Conservation (phyloP, 2,797 vertebrate species). For the Sebastes hopkinsi region DNA sequence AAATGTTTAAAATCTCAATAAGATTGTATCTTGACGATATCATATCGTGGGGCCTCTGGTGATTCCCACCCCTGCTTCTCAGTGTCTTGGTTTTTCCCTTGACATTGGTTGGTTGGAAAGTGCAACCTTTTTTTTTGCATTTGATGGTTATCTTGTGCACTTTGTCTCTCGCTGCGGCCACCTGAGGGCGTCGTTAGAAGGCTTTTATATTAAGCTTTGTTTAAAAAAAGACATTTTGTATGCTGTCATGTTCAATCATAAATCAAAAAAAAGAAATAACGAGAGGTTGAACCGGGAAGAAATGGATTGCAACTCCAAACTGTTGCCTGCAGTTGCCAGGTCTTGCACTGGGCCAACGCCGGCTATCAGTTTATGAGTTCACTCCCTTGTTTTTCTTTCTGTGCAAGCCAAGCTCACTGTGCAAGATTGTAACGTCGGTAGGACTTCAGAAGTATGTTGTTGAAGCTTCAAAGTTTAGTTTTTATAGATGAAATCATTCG, state of each 20-base stretch:
- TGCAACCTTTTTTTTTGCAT: not conserved
- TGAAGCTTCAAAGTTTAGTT: not conserved
- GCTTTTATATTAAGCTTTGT: constrained; percentile 23
- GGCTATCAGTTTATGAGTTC: constrained; percentile 36
- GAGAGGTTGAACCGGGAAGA: constrained; percentile 37
- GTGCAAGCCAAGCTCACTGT: not conserved
- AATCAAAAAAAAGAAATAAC: constrained; percentile 30
- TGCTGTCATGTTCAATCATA: constrained; percentile 14
- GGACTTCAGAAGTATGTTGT: constrained; percentile 6
- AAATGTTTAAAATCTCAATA: too few relatives aligned
- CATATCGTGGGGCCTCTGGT: too few relatives aligned
- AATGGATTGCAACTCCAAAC: constrained; percentile 35
- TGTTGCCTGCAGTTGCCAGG: constrained; percentile 37
- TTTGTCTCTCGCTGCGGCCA: constrained; percentile 8
- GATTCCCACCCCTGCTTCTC: too few relatives aligned
- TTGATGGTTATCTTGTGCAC: not conserved
- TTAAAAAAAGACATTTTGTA: constrained; percentile 2
- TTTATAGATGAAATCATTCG: not conserved
- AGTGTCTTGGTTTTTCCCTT: too few relatives aligned
- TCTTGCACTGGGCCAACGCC: constrained; percentile 32
- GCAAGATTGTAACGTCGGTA: not conserved
- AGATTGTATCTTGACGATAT: too few relatives aligned
- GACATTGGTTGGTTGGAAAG: too few relatives aligned
- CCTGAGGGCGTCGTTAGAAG: constrained; percentile 28
- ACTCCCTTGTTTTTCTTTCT: constrained; percentile 11